These are phyloP conservation scores for Rhinatrema bivittatum DNA, from an alignment of 2,797 vertebrate species.

Conservation along the genomic window DNA sequence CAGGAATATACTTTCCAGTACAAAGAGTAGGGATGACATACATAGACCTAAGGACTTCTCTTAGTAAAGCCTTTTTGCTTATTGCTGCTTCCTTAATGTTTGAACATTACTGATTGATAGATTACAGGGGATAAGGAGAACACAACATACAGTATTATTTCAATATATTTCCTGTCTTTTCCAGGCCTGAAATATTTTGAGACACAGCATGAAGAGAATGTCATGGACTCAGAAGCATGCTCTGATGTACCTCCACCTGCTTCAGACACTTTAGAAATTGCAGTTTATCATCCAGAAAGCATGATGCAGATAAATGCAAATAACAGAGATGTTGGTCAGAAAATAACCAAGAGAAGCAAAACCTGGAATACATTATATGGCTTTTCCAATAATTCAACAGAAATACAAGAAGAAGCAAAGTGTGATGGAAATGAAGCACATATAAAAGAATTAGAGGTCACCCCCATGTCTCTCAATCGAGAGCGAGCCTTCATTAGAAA, in stretches of 20 bases:
- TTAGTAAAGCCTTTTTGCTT: too few relatives aligned
- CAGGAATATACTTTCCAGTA: too few relatives aligned
- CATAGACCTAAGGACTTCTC: too few relatives aligned
- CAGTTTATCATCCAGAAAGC: not conserved
- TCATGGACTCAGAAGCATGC: too few relatives aligned
- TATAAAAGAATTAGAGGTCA: too few relatives aligned
- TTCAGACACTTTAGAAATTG: not conserved
- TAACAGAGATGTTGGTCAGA: fast-evolving
- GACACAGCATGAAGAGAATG: not conserved
- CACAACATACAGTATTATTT: too few relatives aligned
- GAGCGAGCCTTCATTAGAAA: not conserved
- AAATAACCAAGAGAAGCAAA: not conserved
- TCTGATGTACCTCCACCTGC: not conserved
- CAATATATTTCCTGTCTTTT: not conserved
- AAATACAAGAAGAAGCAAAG: not conserved
- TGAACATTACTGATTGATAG: too few relatives aligned
- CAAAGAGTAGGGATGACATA: too few relatives aligned
- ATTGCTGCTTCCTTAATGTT: too few relatives aligned
- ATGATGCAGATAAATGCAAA: not conserved
- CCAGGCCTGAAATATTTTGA: conserved; percentile 1
- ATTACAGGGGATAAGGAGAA: too few relatives aligned
- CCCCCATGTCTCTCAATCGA: not conserved
- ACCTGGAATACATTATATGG: not conserved
- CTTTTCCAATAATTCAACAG: not conserved
- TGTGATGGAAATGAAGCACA: too few relatives aligned